These are phyloP conservation scores for Athripsodes cinereus DNA, from an alignment of 2,888 invertebrate genomes.

Conservation along the genomic window DNA sequence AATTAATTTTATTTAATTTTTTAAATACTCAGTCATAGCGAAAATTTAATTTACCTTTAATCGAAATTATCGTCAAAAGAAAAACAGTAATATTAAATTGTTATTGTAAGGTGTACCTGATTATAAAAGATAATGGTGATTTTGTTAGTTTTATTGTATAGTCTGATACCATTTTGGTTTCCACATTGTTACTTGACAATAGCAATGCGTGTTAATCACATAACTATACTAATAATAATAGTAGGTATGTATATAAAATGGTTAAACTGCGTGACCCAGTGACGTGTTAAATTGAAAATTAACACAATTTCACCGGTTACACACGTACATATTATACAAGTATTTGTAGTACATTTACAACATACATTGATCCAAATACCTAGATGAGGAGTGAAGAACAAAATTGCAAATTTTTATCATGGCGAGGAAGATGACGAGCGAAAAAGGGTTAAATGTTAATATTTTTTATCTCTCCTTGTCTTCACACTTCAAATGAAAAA, in stretches of 20 bases:
- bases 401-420: too few relatives aligned
- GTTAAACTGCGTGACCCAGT: neutral
- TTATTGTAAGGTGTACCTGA: too few relatives aligned
- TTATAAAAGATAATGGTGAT: too few relatives aligned
- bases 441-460: too few relatives aligned
- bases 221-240: neutral
- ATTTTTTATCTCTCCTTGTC: too few relatives aligned
- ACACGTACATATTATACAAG: neutral
- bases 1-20: too few relatives aligned
- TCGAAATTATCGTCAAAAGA: neutral
- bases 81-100: neutral
- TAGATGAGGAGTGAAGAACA: too few relatives aligned
- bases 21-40: too few relatives aligned
- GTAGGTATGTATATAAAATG: neutral
- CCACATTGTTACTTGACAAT: neutral
- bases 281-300: constrained; percentile 1
- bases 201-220: neutral
- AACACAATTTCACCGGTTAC: neutral
- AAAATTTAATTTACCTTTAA: neutral
- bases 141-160: too few relatives aligned
- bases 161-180: neutral
- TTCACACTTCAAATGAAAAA: too few relatives aligned
- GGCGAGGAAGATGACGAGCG: too few relatives aligned
- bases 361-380: too few relatives aligned
- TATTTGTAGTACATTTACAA: neutral